A percentile compares a stretch with the other conserved stretches of the same genome.
Conservation (phyloP, 2,113 vertebrate species). For the Hippocampus comes region DNA sequence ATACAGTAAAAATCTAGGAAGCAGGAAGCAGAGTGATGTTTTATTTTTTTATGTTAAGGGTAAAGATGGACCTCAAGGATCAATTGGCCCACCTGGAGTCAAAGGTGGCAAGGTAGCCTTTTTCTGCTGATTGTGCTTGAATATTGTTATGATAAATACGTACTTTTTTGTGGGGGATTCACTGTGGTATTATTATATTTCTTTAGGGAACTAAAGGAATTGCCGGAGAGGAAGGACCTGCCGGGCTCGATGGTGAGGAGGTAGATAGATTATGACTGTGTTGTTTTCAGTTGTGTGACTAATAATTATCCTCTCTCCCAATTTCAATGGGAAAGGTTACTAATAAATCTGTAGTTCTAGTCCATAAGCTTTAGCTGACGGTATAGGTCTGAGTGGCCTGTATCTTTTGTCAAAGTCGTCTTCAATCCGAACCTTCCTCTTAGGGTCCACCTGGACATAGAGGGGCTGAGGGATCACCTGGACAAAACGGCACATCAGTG, state of each 20-base stretch:
- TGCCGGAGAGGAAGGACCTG: slow-evolving; percentile 57
- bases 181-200: slow-evolving; percentile 10
- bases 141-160: not conserved
- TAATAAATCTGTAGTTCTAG: not conserved
- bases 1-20: not conserved
- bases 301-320: not conserved
- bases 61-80: slow-evolving; percentile 67
- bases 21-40: not conserved
- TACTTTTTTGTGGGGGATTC: not conserved
- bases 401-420: not conserved
- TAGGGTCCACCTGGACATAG: slow-evolving; percentile 62
- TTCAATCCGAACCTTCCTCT: slow-evolving; percentile 19
- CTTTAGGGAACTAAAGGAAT: slow-evolving; percentile 66
- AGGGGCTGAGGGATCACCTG: slow-evolving; percentile 50
- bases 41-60: slow-evolving; percentile 51
- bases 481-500: slow-evolving; percentile 62
- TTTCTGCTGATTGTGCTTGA: not conserved
- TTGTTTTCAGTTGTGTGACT: slow-evolving; percentile 14
- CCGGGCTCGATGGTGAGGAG: slow-evolving; percentile 79
- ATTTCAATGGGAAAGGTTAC: not conserved
- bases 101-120: slow-evolving; percentile 65
- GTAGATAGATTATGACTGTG: slow-evolving; percentile 71
- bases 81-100: slow-evolving; percentile 46
- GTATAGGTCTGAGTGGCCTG: not conserved
- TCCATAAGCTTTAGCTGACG: not conserved